Evolutionary conservation across 2,113 vertebrate genomes (phyloP).

Genomic region (Percopsis transmontana): DNA sequence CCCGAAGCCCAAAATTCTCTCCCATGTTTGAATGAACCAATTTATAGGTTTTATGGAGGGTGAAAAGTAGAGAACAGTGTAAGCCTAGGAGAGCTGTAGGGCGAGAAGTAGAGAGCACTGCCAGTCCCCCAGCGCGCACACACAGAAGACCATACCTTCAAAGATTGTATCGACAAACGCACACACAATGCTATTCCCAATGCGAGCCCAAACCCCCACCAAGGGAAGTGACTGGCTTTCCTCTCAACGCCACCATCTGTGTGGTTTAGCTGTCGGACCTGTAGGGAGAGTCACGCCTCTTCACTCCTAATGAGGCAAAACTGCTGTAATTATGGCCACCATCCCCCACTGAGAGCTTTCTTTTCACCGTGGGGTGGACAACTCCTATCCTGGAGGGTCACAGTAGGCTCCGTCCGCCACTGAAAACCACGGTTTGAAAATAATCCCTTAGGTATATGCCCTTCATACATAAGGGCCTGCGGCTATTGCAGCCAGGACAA

Average conservation of each 20-base stretch:
- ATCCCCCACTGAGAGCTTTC: conserved; percentile 45
- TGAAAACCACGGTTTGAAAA: conserved; percentile 21
- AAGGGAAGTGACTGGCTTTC: conserved; percentile 19
- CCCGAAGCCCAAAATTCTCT: too few relatives aligned
- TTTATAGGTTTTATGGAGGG: too few relatives aligned
- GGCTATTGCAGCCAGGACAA: background rate
- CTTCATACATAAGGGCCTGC: background rate
- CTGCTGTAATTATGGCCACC: conserved; percentile 62
- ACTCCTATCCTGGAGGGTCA: conserved; percentile 50
- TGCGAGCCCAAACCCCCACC: conserved; percentile 1
- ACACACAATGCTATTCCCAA: background rate
- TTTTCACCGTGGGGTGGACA: conserved; percentile 43
- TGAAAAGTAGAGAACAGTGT: too few relatives aligned
- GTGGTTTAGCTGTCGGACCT: conserved; percentile 65
- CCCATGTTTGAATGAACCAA: too few relatives aligned
- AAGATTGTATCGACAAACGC: background rate
- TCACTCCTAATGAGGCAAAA: conserved; percentile 68
- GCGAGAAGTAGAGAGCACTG: too few relatives aligned
- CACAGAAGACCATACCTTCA: background rate
- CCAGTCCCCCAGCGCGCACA: too few relatives aligned
- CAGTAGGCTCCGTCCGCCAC: conserved; percentile 26
- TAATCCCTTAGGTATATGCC: conserved; percentile 15
- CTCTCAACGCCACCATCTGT: conserved; percentile 43
- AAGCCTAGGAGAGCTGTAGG: too few relatives aligned
- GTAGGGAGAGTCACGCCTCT: conserved; percentile 59